These are phyloP conservation scores for Ophion slaviceki DNA, from an alignment of 2,888 invertebrate genomes.

Conservation along the genomic window DNA sequence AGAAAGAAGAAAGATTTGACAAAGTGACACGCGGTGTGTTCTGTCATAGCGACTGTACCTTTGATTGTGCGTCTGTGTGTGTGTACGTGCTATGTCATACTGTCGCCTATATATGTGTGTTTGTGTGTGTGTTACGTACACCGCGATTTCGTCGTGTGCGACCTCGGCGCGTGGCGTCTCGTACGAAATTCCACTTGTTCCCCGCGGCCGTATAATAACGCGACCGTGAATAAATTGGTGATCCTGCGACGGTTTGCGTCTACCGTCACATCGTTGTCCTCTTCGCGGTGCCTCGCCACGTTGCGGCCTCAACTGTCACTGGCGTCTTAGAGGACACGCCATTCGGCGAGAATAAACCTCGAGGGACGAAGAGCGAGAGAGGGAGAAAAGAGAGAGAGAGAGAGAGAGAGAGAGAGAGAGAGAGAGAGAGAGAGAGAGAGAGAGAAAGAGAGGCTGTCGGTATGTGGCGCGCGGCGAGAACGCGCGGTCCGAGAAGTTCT, in stretches of 20 bases:
- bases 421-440: neutral
- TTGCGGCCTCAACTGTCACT: conserved; percentile 59
- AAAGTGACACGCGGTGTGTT: neutral
- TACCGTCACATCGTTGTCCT: conserved; percentile 13
- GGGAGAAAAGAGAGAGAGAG: neutral
- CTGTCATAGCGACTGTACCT: too few species aligned
- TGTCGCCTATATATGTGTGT: too few species aligned
- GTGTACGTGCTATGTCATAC: too few species aligned
- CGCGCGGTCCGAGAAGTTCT: conserved; percentile 19
- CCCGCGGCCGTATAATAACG: neutral
- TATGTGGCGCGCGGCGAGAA: conserved; percentile 19
- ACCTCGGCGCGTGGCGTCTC: neutral
- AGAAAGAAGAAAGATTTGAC: neutral
- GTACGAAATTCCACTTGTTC: neutral
- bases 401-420: neutral
- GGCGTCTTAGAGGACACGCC: conserved; percentile 56
- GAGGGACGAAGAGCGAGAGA: conserved; percentile 45
- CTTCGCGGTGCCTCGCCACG: conserved; percentile 51
- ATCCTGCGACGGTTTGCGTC: neutral
- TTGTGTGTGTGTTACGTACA: too few species aligned
- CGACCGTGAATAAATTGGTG: neutral
- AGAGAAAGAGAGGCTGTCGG: conserved; percentile 24
- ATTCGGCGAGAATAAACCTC: conserved; percentile 55
- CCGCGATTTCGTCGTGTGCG: neutral
- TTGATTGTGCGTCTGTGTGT: too few species aligned